Evolutionary conservation across 2,888 invertebrate species (phyloP), one percentile per base, ranked within the genome.

Genomic region (Xestia c-nigrum): DNA sequence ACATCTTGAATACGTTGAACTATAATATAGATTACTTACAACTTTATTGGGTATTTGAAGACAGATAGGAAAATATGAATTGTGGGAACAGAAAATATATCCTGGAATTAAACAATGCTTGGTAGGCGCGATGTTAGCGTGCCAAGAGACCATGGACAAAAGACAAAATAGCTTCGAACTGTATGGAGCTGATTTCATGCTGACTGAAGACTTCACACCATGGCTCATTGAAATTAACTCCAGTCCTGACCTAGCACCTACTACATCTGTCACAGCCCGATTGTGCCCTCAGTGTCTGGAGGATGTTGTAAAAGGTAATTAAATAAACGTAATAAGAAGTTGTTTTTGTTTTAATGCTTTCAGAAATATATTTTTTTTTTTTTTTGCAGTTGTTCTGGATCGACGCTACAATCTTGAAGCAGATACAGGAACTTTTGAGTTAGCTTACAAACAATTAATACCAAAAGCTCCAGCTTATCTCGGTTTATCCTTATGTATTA

Each of bases 191-290:
- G 99, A 99, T 94, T 99, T 99, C 91, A 99, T 99, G 98, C 95
- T 99, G 77, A 98, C 98, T 66, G 98, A 99, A 76, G 98, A 98
- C 89, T 98, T 98, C 88, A 97, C 98, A 50, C 99, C 99, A 0
- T 99, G 99, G 99, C 97, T 99, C 4, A 98, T 99, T 86, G 99
- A 99, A 95, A 99, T 99, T 85, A 99, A 99, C 93, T 98, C 99
- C 14, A 98, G 99, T 94, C 99, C 99, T 0, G 98, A 99, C 95
- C 97, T 99, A 96, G 98, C 98, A 21, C 97, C 98, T n/a, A 98
- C 98, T 0, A 99, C 99, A 0, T 98, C 98, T 81, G 98, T 99
- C 0, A 99, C 99, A 0, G 98, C 98, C 0, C 96, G 98, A 70
- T 97, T 99, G 90, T 99, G 99, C 92, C 98, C 98, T 14, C 98